Percentiles rank a stretch among this genome's conserved stretches.
These are phyloP conservation scores for Phainopepla nitens DNA, from an alignment of 2,113 vertebrate species.

Conservation along the genomic window DNA sequence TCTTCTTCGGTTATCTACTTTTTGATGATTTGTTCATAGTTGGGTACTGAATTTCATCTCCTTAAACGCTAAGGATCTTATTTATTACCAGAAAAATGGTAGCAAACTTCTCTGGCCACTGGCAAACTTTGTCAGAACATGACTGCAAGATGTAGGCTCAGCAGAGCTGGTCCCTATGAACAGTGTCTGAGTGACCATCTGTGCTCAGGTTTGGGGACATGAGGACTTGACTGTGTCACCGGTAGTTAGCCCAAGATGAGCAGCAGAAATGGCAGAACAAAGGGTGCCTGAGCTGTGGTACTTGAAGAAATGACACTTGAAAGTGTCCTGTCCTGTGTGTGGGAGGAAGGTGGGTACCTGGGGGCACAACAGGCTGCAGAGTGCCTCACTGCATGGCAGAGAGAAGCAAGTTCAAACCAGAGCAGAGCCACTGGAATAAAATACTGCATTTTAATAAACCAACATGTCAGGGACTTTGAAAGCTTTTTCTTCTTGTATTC, in stretches of 20 bases:
- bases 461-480: neutral
- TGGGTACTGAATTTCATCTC: neutral
- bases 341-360: neutral
- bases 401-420: neutral
- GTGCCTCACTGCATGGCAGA: neutral
- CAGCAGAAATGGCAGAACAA: neutral
- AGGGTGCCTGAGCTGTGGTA: neutral
- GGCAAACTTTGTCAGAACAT: neutral
- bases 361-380: neutral
- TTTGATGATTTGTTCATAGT: neutral
- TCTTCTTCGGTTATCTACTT: neutral
- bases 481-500: neutral
- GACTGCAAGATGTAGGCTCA: neutral
- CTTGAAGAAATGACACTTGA: neutral
- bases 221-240: neutral
- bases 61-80: neutral
- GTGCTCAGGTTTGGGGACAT: neutral
- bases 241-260: neutral
- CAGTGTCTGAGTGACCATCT: neutral
- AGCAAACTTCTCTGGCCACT: neutral
- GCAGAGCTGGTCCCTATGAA: neutral
- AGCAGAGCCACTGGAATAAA: neutral
- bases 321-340: neutral
- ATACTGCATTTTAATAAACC: neutral
- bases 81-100: neutral